Percentiles rank a stretch among this genome's conserved stretches.
These are phyloP conservation scores for Plebejus anna DNA, from an alignment of 2,888 invertebrate genomes.

Conservation along the genomic window DNA sequence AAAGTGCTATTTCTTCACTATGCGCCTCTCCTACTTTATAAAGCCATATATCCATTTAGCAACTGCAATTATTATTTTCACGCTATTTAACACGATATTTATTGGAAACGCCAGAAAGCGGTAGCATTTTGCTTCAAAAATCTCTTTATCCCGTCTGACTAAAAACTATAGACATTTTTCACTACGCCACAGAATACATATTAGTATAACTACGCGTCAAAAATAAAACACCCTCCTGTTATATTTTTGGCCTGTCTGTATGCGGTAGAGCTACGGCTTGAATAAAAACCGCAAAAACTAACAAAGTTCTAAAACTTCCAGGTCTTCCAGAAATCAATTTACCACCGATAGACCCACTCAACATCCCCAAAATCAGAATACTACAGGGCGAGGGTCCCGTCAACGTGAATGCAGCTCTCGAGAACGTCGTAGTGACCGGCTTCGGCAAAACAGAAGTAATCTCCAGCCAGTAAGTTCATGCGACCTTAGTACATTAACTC, in stretches of 20 bases:
- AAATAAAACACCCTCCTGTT: too few species aligned
- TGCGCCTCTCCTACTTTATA: conserved; percentile 44
- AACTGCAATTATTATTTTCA: conserved; percentile 22
- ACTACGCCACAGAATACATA: not conserved
- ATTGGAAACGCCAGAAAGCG: not conserved
- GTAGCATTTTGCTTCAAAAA: not conserved
- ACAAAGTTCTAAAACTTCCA: conserved; percentile 40
- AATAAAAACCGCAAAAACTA: not conserved
- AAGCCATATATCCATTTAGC: conserved; percentile 31
- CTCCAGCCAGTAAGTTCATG: conserved; percentile 79
- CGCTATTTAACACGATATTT: not conserved
- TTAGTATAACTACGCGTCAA: too few species aligned
- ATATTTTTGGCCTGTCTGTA: not conserved
- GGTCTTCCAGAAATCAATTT: conserved; percentile 80
- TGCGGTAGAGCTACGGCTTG: not conserved
- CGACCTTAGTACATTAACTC: conserved; percentile 38
- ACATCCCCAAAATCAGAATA: conserved; percentile 82
- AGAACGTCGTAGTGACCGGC: conserved; percentile 82
- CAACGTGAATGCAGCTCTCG: conserved; percentile 84
- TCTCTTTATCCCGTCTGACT: too few species aligned
- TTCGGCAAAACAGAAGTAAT: conserved; percentile 82
- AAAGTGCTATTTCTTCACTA: conserved; percentile 75
- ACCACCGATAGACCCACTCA: conserved; percentile 83
- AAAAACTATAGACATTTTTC: not conserved
- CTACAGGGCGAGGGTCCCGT: conserved; percentile 85